Base-by-base conservation (phyloP, 2,888 invertebrate genomes). In the Lottia scabra region DNA sequence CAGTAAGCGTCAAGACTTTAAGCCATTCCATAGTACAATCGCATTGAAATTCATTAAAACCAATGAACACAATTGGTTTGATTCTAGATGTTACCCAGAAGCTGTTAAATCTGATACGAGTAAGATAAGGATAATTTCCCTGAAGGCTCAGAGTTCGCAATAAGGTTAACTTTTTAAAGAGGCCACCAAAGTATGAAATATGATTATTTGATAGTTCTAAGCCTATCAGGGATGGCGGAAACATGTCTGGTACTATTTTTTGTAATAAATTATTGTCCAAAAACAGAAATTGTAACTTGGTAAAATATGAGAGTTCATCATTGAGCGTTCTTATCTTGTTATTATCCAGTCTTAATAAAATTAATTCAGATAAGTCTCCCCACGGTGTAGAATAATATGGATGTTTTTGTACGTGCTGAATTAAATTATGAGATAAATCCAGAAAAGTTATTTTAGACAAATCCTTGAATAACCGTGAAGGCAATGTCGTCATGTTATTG, bases 401-500 rank as follows among this genome's bases (percentile, higher is more conserved):
- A 23, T 56, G 56, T 23, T 56, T 56, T 56, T 56, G 12, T 6
- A 56, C 13, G 10, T 2, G 13, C 13, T 12, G 4, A 23, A 56
- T 56, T 23, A 23, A 23, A 13, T 56, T 56, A 23, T 56, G 13
- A 56, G 56, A 56, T 8, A 56, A 23, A 16, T 56, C 56, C 19
- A 56, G 19, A 23, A 23, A 56, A 8, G 56, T 23, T 16, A 56
- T 10, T 56, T 56, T 23, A 0, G 56, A 13, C 3, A 23, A 56
- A 13, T 56, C 56, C 15, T 56, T 19, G 12, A 56, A 56, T 56
- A 23, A 19, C 0, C 12, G 19, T 12, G 56, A 56, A 10, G 79
- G 77, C 10, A 83, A 70, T 12, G 70, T 72, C 48, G 73, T 67
- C 10, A 84, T 67, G 0, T 48, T 65, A 67, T 85, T 85, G 12